Evolutionary conservation across 2,888 invertebrate genomes (phyloP), one percentile per base, ranked within the genome.

Genomic region (Cephus pygmeus): DNA sequence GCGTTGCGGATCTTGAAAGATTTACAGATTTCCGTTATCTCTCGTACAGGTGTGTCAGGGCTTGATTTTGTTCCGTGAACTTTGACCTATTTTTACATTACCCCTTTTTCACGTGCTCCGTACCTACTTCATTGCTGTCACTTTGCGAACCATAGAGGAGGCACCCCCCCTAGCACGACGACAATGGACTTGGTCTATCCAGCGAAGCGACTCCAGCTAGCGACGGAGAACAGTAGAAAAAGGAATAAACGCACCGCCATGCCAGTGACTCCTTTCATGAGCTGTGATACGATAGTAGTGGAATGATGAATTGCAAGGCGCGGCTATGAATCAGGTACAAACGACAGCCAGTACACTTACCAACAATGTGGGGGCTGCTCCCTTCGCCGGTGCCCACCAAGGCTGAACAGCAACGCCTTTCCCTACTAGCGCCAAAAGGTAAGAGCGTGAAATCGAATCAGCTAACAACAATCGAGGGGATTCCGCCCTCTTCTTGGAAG

Each of bases 261-360:
- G 23, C 56, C 23, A 56, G 56, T 23, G 56, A 56, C 56, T 56
- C 56, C 23, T 56, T 56, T 56, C 56, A 23, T 56, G 23, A 56
- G 56, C 9, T 56, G 56, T 79, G 85, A 83, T 81, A 83, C 84
- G 85, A 82, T 84, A 83, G 79, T 85, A 86, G 84, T 86, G 82
- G 85, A 88, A 86, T 87, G 88, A 88, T 33, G 87, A 86, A 88
- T 88, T 87, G 84, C 85, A 85, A 87, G 87, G 86, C 85, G 85
- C 85, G 85, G 86, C 88, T 84, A 87, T 88, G 87, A 87, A 88
- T 88, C 88, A 87, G 87, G 83, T 88, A 79, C 83, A 84, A 85
- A 84, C 84, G 85, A 87, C 87, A 87, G 86, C 84, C 85, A 85
- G 87, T 88, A 85, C 86, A 86, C 86, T 86, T 86, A 88, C 85